Conservation (phyloP, 1,140 invertebrate species). For the Zeugodacus cucurbitae region DNA sequence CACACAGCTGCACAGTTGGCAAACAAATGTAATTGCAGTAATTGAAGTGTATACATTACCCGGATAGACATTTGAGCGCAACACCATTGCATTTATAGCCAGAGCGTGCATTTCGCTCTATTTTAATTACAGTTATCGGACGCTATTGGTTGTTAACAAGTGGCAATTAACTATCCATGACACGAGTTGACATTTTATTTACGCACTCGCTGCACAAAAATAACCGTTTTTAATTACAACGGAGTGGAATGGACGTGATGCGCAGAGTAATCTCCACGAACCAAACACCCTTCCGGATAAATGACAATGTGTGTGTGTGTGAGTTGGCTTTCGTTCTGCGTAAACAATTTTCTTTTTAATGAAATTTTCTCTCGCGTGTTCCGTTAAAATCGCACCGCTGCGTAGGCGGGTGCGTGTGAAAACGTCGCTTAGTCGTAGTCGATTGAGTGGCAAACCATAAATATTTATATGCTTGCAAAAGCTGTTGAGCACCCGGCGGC, state of each 20-base stretch:
- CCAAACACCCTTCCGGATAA: neutral
- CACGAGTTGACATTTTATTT: neutral
- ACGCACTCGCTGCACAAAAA: neutral
- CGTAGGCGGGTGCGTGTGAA: neutral
- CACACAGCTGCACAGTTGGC: too few relatives aligned
- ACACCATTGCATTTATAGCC: neutral
- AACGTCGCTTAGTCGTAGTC: neutral
- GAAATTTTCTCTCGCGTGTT: neutral
- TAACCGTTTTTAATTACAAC: neutral
- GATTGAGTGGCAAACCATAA: neutral
- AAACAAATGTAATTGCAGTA: neutral
- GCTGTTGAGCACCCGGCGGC: neutral
- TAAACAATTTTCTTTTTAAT: neutral
- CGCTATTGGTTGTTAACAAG: neutral
- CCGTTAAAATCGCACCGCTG: neutral
- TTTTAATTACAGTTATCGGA: neutral
- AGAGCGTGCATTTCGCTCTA: neutral
- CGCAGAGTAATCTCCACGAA: neutral
- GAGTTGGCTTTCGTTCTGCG: neutral
- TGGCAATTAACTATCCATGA: neutral
- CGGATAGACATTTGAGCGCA: neutral
- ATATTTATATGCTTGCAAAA: neutral
- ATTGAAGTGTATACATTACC: neutral
- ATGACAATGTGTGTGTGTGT: neutral
- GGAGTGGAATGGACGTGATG: neutral